Percentiles rank a stretch among this genome's conserved stretches.
These are phyloP conservation scores for Hypercompe scribonia DNA, from an alignment of 2,888 invertebrate species.

Conservation along the genomic window DNA sequence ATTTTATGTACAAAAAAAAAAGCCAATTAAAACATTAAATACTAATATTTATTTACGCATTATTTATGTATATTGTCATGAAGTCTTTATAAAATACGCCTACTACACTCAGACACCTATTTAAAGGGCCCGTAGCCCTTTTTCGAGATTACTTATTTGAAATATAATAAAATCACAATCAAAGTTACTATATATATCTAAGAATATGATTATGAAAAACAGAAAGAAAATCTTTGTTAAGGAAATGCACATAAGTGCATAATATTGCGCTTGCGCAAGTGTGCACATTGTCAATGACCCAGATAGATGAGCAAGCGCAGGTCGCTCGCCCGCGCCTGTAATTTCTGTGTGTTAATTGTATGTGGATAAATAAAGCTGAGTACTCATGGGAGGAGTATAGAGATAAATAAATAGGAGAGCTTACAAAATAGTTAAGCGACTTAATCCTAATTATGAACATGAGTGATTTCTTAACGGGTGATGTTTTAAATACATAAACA, in stretches of 20 bases:
- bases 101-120: too few relatives aligned
- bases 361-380: constrained; percentile 15
- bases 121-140: too few relatives aligned
- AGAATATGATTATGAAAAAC: background rate
- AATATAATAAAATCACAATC: background rate
- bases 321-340: constrained; percentile 35
- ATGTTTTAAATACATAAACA: too few relatives aligned
- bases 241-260: constrained; percentile 39
- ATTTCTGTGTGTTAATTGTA: constrained; percentile 31
- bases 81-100: too few relatives aligned
- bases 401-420: background rate
- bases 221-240: constrained; percentile 2
- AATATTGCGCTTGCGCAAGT: constrained; percentile 25
- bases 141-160: background rate
- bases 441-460: background rate
- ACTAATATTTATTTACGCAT: too few relatives aligned
- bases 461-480: too few relatives aligned
- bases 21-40: too few relatives aligned
- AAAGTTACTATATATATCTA: background rate
- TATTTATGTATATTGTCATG: too few relatives aligned
- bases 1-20: too few relatives aligned
- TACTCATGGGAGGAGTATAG: background rate
- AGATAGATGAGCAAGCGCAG: constrained; percentile 48
- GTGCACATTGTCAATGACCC: constrained; percentile 54
- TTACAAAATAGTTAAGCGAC: background rate